These are phyloP conservation scores for Labeo calbasu DNA, from an alignment of 2,797 vertebrate species.

Conservation along the genomic window DNA sequence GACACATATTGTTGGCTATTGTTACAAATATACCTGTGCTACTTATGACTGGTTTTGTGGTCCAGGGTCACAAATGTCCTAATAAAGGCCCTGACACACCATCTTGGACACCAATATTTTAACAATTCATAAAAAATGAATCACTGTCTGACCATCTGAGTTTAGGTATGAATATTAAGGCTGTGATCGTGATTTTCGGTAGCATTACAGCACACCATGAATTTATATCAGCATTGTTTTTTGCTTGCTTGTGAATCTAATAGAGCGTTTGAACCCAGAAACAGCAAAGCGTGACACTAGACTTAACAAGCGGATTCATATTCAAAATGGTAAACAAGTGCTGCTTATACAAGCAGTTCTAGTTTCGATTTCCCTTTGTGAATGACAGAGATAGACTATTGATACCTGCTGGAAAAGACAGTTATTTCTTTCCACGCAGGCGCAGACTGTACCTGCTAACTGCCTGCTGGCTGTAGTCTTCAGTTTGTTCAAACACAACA, in stretches of 20 bases:
- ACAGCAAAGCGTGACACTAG: not conserved
- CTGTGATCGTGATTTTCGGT: not conserved
- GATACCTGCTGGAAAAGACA: not conserved
- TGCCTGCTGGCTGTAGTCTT: not conserved
- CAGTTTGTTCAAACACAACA: not conserved
- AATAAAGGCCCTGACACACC: too few relatives aligned
- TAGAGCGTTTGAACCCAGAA: not conserved
- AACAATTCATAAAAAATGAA: too few relatives aligned
- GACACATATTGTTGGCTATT: too few relatives aligned
- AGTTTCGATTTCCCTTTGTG: not conserved
- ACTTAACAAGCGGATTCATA: not conserved
- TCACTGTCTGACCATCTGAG: too few relatives aligned
- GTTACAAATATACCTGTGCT: too few relatives aligned
- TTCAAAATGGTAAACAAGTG: not conserved
- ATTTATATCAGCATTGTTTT: not conserved
- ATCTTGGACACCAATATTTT: not conserved
- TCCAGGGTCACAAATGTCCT: too few relatives aligned
- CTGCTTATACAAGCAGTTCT: not conserved
- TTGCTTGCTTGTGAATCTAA: not conserved
- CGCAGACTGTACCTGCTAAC: not conserved
- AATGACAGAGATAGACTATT: not conserved
- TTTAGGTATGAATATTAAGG: not conserved
- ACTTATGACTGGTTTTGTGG: too few relatives aligned
- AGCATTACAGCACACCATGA: not conserved
- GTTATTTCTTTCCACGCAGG: not conserved